These are phyloP conservation scores for Alcis repandata DNA, from an alignment of 2,888 invertebrate genomes.

Conservation along the genomic window DNA sequence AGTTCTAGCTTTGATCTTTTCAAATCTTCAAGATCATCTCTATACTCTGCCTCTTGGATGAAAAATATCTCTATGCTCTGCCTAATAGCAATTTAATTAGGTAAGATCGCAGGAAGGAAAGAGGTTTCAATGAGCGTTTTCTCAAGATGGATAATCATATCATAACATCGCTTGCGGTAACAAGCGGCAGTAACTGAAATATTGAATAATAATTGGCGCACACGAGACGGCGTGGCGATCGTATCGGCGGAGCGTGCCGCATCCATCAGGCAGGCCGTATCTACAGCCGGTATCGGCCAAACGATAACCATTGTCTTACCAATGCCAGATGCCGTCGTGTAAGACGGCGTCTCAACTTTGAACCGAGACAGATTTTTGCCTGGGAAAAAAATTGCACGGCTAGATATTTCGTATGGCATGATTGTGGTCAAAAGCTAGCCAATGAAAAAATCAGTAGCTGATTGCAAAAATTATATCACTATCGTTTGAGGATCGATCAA, in stretches of 20 bases:
- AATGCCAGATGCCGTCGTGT: slow-evolving; percentile 23
- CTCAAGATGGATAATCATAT: slow-evolving; percentile 1
- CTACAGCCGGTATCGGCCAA: slow-evolving; percentile 72
- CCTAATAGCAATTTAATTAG: background rate
- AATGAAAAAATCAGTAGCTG: too few relatives aligned
- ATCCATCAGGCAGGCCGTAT: slow-evolving; percentile 80
- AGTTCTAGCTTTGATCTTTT: too few relatives aligned
- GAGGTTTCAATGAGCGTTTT: slow-evolving; percentile 10
- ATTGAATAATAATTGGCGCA: slow-evolving; percentile 86
- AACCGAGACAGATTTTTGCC: background rate
- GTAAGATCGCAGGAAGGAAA: background rate
- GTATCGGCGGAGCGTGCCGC: slow-evolving; percentile 82
- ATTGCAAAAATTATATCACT: too few relatives aligned
- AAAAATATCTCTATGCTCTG: background rate
- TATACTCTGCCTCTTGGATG: too few relatives aligned
- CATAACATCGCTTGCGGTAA: slow-evolving; percentile 20
- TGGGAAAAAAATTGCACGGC: too few relatives aligned
- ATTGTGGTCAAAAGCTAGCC: too few relatives aligned
- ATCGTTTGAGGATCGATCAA: too few relatives aligned
- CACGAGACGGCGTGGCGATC: slow-evolving; percentile 74
- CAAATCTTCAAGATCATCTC: too few relatives aligned
- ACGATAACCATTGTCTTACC: slow-evolving; percentile 82
- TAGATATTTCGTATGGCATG: too few relatives aligned
- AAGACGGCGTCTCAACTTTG: slow-evolving; percentile 21
- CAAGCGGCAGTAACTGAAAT: slow-evolving; percentile 54